Conservation (phyloP, 2,797 vertebrate genomes). For the Garrulus glandarius region DNA sequence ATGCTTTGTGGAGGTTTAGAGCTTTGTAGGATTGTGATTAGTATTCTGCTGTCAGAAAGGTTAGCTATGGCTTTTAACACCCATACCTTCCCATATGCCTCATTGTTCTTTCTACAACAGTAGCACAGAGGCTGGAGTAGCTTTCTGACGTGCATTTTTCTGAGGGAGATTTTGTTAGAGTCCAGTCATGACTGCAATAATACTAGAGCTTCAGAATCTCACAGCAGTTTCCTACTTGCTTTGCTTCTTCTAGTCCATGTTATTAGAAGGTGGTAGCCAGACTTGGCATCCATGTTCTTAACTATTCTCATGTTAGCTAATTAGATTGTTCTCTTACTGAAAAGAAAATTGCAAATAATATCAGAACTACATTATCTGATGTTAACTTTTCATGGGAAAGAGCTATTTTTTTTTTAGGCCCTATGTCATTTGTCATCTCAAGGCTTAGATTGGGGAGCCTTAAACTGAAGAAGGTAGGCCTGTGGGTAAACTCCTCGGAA, state of each 20-base stretch:
- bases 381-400: constrained; percentile 67
- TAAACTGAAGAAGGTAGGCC: constrained; percentile 66
- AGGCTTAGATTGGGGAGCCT: constrained; percentile 66
- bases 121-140: neutral
- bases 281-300: constrained; percentile 13
- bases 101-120: neutral
- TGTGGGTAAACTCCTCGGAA: constrained; percentile 60
- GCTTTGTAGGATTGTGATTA: neutral
- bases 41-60: neutral
- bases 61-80: neutral
- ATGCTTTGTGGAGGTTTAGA: neutral
- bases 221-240: neutral
- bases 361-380: constrained; percentile 57
- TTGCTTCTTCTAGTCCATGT: neutral
- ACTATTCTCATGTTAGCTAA: neutral
- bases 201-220: neutral
- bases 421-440: constrained; percentile 66
- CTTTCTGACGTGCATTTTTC: neutral
- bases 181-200: neutral
- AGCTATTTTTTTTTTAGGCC: constrained; percentile 67
- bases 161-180: neutral
- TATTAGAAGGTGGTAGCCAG: constrained; percentile 3
- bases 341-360: constrained; percentile 47
- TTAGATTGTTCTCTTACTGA: constrained; percentile 37
- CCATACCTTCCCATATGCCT: neutral